A percentile compares a stretch with the other conserved stretches of the same genome.
These are phyloP conservation scores for Rostratula benghalensis DNA, from an alignment of 2,113 vertebrate species.

Conservation along the genomic window DNA sequence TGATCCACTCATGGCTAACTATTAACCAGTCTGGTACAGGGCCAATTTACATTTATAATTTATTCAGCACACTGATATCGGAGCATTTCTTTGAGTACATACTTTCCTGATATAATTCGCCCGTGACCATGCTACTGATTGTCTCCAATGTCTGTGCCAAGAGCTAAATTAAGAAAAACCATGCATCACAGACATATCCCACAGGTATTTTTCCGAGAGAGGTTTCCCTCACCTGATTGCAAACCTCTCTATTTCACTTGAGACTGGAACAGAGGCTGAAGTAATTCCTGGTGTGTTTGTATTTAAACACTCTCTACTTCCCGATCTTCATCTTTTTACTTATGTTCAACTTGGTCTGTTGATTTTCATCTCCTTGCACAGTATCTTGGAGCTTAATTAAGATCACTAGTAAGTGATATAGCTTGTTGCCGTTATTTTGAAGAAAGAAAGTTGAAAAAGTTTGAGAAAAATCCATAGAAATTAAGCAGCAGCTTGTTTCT, in stretches of 20 bases:
- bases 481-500: slow-evolving; percentile 36
- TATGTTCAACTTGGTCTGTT: not conserved
- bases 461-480: not conserved
- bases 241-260: not conserved
- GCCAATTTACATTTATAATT: not conserved
- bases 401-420: not conserved
- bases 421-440: not conserved
- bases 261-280: not conserved
- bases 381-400: not conserved
- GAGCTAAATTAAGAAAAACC: not conserved
- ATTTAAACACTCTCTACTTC: not conserved
- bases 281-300: not conserved
- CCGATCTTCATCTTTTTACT: not conserved
- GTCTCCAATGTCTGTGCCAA: not conserved
- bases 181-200: not conserved
- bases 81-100: not conserved
- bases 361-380: not conserved
- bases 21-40: not conserved
- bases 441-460: not conserved
- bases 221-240: not conserved
- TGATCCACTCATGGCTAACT: not conserved
- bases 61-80: not conserved
- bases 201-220: not conserved
- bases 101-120: not conserved
- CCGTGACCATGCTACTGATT: accelerated